These are phyloP conservation scores for Aspiorhynchus laticeps DNA, from an alignment of 2,113 vertebrate species.

Conservation along the genomic window DNA sequence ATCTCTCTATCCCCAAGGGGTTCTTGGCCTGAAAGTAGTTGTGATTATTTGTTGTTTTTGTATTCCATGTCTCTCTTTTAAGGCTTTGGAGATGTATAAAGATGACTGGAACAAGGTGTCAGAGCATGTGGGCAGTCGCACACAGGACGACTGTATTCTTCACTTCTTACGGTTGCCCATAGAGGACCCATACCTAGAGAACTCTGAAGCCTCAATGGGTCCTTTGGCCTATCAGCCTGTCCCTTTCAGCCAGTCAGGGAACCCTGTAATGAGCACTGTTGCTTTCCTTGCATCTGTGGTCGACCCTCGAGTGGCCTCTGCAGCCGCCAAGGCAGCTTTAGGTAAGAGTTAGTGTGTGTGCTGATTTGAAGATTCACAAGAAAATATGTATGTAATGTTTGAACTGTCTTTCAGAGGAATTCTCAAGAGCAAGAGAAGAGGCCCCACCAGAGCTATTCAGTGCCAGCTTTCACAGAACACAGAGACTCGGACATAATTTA, in stretches of 20 bases:
- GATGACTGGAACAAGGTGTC: constrained; percentile 99
- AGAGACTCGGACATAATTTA: constrained; percentile 77
- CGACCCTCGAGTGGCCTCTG: constrained; percentile 91
- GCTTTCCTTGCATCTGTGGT: constrained; percentile 96
- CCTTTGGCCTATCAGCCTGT: constrained; percentile 93
- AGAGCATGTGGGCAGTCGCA: constrained; percentile 94
- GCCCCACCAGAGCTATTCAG: constrained; percentile 82
- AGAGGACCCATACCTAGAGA: constrained; percentile 95
- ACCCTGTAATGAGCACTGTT: constrained; percentile 98
- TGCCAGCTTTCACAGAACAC: constrained; percentile 81
- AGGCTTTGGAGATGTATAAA: constrained; percentile 97
- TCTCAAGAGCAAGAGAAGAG: constrained; percentile 89
- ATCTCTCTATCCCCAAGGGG: neutral
- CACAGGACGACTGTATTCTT: constrained; percentile 96
- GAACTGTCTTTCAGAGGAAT: constrained; percentile 83
- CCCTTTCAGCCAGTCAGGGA: constrained; percentile 96
- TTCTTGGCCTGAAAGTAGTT: neutral
- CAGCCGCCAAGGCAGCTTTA: constrained; percentile 90
- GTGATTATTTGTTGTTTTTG: neutral
- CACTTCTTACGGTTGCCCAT: constrained; percentile 94
- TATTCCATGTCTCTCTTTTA: neutral
- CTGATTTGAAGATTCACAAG: constrained; percentile 48
- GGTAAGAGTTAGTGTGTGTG: constrained; percentile 72
- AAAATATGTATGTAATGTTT: neutral
- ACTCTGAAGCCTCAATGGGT: constrained; percentile 90